These are phyloP conservation scores for Stenotaenia linearis DNA, from an alignment of 2,888 invertebrate species.

Conservation along the genomic window DNA sequence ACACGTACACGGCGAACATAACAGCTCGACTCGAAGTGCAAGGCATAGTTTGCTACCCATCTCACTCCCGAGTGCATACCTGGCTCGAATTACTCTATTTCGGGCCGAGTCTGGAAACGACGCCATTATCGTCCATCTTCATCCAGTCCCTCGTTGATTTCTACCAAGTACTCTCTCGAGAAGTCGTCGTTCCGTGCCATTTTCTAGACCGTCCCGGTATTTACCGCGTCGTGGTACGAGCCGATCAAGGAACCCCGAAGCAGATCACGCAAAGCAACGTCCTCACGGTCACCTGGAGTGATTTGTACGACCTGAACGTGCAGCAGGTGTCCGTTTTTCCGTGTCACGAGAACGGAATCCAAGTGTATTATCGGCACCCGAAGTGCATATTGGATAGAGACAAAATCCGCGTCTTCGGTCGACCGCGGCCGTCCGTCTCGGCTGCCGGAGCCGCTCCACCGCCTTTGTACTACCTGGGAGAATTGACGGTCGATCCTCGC, in stretches of 20 bases:
- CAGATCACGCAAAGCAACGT: slow-evolving; percentile 28
- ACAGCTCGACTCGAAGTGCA: slow-evolving; percentile 20
- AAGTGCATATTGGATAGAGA: slow-evolving; percentile 39
- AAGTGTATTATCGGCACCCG: slow-evolving; percentile 39
- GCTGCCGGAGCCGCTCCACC: slow-evolving; percentile 6
- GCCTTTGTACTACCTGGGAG: slow-evolving; percentile 36
- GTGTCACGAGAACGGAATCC: slow-evolving; percentile 35
- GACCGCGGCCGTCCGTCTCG: slow-evolving; percentile 34
- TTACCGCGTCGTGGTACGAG: not conserved
- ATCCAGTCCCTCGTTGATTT: slow-evolving; percentile 17
- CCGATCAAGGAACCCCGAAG: slow-evolving; percentile 3
- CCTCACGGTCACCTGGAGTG: slow-evolving; percentile 31
- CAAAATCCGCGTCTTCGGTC: slow-evolving; percentile 39
- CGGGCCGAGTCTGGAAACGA: not conserved
- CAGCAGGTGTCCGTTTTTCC: slow-evolving; percentile 31
- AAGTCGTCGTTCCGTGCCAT: not conserved
- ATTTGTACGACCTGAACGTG: slow-evolving; percentile 24
- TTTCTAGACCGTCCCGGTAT: slow-evolving; percentile 29
- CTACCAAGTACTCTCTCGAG: slow-evolving; percentile 27
- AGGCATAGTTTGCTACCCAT: slow-evolving; percentile 28
- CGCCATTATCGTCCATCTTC: not conserved
- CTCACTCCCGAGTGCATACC: not conserved
- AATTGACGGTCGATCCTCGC: slow-evolving; percentile 36
- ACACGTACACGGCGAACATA: slow-evolving; percentile 30
- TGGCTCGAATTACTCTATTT: slow-evolving; percentile 29